Evolutionary conservation across 2,797 vertebrate genomes (phyloP).

Genomic region (Natrix natrix): DNA sequence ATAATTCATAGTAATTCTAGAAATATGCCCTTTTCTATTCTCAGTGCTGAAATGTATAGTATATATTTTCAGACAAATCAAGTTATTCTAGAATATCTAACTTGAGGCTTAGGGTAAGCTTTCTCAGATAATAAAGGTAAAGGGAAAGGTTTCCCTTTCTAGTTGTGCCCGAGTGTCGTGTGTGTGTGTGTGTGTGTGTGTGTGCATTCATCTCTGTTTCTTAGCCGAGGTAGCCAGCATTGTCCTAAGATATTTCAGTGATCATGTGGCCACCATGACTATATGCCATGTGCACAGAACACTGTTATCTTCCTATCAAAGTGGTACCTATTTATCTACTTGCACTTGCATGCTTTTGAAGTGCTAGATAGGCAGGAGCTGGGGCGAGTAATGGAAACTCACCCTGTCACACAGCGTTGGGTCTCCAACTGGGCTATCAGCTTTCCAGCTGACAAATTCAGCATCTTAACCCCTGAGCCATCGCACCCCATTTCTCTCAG

Average conservation of each 20-base stretch:
- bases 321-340: not conserved
- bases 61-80: not conserved
- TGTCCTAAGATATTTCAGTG: not conserved
- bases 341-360: not conserved
- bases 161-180: not conserved
- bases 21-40: not conserved
- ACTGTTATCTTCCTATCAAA: not conserved
- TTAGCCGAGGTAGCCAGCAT: not conserved
- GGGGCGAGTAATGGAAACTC: not conserved
- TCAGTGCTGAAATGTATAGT: not conserved
- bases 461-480: not conserved
- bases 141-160: no score
- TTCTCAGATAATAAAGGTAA: not conserved
- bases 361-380: not conserved
- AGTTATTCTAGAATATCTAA: not conserved
- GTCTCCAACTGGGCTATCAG: not conserved
- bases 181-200: no score
- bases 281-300: not conserved
- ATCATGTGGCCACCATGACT: not conserved
- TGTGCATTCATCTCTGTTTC: not conserved
- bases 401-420: not conserved
- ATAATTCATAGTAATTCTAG: not conserved
- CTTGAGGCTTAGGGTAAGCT: not conserved
- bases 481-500: not conserved
- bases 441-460: not conserved